Evolutionary conservation across 2,888 invertebrate species (phyloP).

Genomic region (Brachycybe producta): DNA sequence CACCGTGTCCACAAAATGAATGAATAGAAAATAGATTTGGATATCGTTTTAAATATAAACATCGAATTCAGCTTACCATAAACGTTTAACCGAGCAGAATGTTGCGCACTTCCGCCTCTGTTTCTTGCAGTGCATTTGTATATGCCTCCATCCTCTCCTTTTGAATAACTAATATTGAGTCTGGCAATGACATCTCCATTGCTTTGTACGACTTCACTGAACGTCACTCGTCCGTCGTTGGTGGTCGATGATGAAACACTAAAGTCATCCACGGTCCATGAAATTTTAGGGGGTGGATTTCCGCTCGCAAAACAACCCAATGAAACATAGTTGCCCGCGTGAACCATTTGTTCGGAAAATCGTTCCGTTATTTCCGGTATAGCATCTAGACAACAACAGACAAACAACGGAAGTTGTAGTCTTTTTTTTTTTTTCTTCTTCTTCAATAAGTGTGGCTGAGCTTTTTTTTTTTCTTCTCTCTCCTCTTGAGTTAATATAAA

Average conservation of each 20-base stretch:
- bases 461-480: too few relatives aligned
- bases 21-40: too few relatives aligned
- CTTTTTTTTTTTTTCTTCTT: too few relatives aligned
- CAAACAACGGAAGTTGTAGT: too few relatives aligned
- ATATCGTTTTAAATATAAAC: too few relatives aligned
- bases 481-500: too few relatives aligned
- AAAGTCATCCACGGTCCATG: conserved; percentile 36
- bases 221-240: conserved; percentile 46
- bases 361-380: conserved; percentile 59
- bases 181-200: conserved; percentile 17
- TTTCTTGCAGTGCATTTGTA: conserved; percentile 75
- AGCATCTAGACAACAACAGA: too few relatives aligned
- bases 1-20: too few relatives aligned
- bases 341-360: conserved; percentile 63
- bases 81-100: conserved; percentile 77
- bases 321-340: conserved; percentile 62
- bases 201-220: conserved; percentile 15
- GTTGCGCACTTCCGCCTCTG: conserved; percentile 62
- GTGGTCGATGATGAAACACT: conserved; percentile 54
- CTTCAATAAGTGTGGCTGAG: too few relatives aligned
- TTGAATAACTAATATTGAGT: conserved; percentile 69
- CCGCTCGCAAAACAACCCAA: conserved; percentile 47
- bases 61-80: conserved; percentile 52
- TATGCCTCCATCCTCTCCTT: conserved; percentile 80
- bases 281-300: conserved; percentile 31